Conservation (phyloP, 2,797 vertebrate species). For the Gobionotothen gibberifrons region DNA sequence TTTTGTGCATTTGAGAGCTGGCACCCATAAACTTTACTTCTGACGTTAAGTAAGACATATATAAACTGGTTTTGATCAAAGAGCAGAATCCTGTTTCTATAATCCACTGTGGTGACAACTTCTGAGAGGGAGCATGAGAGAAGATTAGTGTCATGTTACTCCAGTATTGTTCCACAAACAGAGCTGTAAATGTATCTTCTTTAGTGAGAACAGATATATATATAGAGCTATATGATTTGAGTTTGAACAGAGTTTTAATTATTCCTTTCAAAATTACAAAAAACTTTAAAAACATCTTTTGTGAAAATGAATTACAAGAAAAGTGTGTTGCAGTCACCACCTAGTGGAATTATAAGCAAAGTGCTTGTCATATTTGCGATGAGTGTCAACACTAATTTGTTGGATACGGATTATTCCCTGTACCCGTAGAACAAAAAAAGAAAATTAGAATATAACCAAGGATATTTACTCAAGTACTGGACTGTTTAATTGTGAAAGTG, state of each 20-base stretch:
- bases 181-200: not conserved
- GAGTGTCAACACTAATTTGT: too few relatives aligned
- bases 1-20: slow-evolving; percentile 7
- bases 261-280: not conserved
- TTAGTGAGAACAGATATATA: not conserved
- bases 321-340: slow-evolving; percentile 53
- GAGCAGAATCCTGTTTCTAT: slow-evolving; percentile 59
- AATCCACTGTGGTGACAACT: slow-evolving; percentile 58
- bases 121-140: slow-evolving; percentile 34
- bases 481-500: not conserved
- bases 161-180: slow-evolving; percentile 1
- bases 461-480: not conserved
- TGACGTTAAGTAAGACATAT: slow-evolving; percentile 31
- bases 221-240: not conserved
- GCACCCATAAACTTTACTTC: slow-evolving; percentile 29
- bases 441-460: not conserved
- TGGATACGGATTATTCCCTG: not conserved
- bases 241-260: not conserved
- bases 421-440: not conserved
- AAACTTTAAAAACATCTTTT: not conserved
- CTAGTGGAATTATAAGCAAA: slow-evolving; percentile 48
- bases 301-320: not conserved
- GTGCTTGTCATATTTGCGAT: too few relatives aligned
- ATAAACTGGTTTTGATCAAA: slow-evolving; percentile 53
- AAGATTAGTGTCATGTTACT: slow-evolving; percentile 56